Base-by-base conservation (phyloP, 2,113 vertebrate species). In the Hippocampus abdominalis region DNA sequence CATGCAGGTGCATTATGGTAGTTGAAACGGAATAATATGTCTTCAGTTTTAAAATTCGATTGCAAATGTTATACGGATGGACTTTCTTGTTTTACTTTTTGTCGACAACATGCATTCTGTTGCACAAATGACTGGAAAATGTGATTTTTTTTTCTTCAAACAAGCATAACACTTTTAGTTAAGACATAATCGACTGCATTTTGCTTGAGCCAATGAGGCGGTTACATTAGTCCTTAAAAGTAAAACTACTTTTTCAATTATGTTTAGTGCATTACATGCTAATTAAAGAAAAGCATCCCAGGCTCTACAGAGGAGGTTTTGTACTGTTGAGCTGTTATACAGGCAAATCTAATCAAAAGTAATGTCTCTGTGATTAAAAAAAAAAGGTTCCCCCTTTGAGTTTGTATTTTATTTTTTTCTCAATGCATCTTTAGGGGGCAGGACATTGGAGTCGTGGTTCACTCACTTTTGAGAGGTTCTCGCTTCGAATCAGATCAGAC, bases 261-360 rank as follows among this genome's bases (percentile, higher is more conserved):
- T 27, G 23, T 57, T 27, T 27, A 72, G 13, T n/a, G 8, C 15
- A 27, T 68, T 68, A 57, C 36, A 53, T 60, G 66, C 25, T 72
- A 67, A 59, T 78, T 64, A 71, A 29, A 51, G n/a, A 48, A 57
- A 29, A 16, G 18, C 13, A 68, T 60, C 1, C 42, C 70, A 13
- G 23, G 23, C 42, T 49, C 48, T 63, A 62, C 67, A 63, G 78
- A 76, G 78, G 78, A 8, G 75, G 74, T 75, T 78, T 36, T 64
- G 48, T 68, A 68, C 69, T 71, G 13, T 61, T 46, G 39, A 71
- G 60, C 42, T 51, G 21, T 63, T 57, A 65, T 23, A 71, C 25
- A 32, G 36, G 70, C 59, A 42, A 42, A 71, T 51, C 54, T 71
- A 74, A 81, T 83, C 80, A 72, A 83, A 83, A 79, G 40, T 66